These are phyloP conservation scores for Amazona vittata DNA, from an alignment of 2,113 vertebrate genomes.

Conservation along the genomic window DNA sequence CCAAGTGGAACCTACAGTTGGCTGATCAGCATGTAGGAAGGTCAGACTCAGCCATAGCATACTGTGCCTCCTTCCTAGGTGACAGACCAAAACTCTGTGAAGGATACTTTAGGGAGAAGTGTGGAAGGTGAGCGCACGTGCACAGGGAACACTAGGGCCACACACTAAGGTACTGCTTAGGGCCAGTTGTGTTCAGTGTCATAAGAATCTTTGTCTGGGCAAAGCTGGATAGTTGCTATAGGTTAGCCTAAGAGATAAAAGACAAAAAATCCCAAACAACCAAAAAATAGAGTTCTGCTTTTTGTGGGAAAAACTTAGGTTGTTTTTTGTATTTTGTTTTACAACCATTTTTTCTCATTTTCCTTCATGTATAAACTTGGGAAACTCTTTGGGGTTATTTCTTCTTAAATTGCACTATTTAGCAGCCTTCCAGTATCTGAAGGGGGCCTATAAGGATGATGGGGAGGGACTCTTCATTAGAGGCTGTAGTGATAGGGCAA, in stretches of 20 bases:
- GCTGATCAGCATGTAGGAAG: background rate
- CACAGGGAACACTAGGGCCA: too few relatives aligned
- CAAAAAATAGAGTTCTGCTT: background rate
- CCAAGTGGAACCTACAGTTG: background rate
- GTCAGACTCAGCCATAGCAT: background rate
- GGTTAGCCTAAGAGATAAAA: background rate
- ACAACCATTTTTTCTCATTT: background rate
- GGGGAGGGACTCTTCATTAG: too few relatives aligned
- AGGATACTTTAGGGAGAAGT: fast-evolving
- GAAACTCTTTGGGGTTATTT: background rate
- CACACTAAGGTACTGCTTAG: background rate
- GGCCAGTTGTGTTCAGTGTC: background rate
- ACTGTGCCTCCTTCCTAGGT: background rate
- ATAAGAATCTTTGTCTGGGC: background rate
- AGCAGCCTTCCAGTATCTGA: too few relatives aligned
- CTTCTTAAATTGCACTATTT: background rate
- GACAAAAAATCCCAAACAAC: background rate
- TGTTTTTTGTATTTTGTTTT: background rate
- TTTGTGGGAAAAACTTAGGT: background rate
- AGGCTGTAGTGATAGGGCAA: too few relatives aligned
- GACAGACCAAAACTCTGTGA: background rate
- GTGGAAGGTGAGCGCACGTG: background rate
- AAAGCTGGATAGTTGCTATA: background rate
- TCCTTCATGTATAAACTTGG: background rate
- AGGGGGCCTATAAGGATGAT: too few relatives aligned